A percentile compares a stretch with the other conserved stretches of the same genome.
Evolutionary conservation across 2,797 vertebrate genomes (phyloP).

Genomic region (Nannoperca obscura): DNA sequence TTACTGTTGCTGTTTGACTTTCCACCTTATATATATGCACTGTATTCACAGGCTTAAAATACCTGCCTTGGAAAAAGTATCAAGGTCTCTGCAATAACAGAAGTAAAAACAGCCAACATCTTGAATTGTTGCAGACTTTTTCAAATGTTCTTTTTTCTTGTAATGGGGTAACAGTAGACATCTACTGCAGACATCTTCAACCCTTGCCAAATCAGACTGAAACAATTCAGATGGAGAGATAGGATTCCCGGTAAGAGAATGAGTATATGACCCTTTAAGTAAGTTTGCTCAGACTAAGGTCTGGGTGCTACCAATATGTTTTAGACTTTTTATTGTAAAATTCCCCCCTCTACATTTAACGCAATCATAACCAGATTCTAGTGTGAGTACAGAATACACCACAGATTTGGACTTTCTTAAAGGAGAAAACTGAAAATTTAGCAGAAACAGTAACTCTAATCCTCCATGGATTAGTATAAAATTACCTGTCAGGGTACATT

Average conservation of each 20-base stretch:
- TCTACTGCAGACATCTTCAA: slow-evolving; percentile 53
- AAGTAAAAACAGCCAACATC: slow-evolving; percentile 11
- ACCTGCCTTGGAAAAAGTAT: slow-evolving; percentile 12
- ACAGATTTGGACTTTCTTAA: neutral
- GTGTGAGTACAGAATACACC: neutral
- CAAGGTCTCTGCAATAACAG: slow-evolving; percentile 11
- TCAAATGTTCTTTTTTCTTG: slow-evolving; percentile 39
- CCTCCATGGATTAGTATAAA: neutral
- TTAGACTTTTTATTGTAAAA: slow-evolving; percentile 21
- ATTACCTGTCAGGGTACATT: neutral
- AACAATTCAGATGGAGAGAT: slow-evolving; percentile 56
- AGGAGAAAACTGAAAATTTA: neutral
- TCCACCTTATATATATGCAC: neutral
- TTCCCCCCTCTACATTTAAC: slow-evolving; percentile 3
- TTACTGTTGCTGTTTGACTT: slow-evolving; percentile 17
- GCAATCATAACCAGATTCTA: slow-evolving; percentile 12
- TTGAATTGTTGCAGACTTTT: slow-evolving; percentile 34
- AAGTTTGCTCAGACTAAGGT: neutral
- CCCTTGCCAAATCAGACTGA: slow-evolving; percentile 42
- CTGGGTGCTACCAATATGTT: neutral
- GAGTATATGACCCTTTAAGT: slow-evolving; percentile 25
- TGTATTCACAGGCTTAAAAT: slow-evolving; percentile 11
- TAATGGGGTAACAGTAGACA: slow-evolving; percentile 43
- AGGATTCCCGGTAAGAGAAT: slow-evolving; percentile 33
- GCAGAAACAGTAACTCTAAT: neutral